Evolutionary conservation across 2,797 vertebrate genomes (phyloP), one percentile per base, ranked within the genome.

Genomic region (Hippocampus kuda): DNA sequence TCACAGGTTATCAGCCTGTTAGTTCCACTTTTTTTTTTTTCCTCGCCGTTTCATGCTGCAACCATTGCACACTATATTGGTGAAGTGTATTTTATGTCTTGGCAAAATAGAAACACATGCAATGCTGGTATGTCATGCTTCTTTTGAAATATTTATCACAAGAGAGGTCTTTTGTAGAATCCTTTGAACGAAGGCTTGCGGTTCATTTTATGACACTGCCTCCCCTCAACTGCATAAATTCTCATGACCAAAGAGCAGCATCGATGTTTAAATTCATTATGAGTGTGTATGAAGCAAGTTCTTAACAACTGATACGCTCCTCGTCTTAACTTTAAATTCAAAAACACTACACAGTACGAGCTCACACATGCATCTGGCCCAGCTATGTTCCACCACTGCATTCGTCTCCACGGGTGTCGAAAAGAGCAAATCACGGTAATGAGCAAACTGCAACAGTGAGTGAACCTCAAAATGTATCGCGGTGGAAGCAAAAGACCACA

Each of bases 41-140:
- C 34, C 5, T 38, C 34, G 7, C 65, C 56, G 24, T 18, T 34
- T 76, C 48, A 70, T 70, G 66, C 68, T 70, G 68, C 66, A 82
- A 72, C 27, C 12, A 5, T 72, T 67, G 67, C 74, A 48, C 30
- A 68, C 11, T n/a, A 5, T 75, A 24, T 57, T 70, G 60, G 13
- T 12, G 27, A 67, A 69, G 72, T 75, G 24, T 42, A 62, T 27
- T 57, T 27, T 57, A 27, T 7, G 26, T 27, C 26, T 73, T 3
- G 2, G 22, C 57, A 70, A 73, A 73, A 72, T 51, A 56, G 20
- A 62, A 70, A 70, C 12, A 60, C 15, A 20, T 20, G 26, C 56
- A 30, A 57, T 57, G 30, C 60, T 41, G 30, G 15, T 18, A 42
- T n/a, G 34, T 42, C 22, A 5, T n/a, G 2, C n/a, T 65, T 42